Percentiles rank a stretch among this genome's conserved stretches.
These are phyloP conservation scores for Xiphorhynchus elegans DNA, from an alignment of 2,113 vertebrate genomes.

Conservation along the genomic window DNA sequence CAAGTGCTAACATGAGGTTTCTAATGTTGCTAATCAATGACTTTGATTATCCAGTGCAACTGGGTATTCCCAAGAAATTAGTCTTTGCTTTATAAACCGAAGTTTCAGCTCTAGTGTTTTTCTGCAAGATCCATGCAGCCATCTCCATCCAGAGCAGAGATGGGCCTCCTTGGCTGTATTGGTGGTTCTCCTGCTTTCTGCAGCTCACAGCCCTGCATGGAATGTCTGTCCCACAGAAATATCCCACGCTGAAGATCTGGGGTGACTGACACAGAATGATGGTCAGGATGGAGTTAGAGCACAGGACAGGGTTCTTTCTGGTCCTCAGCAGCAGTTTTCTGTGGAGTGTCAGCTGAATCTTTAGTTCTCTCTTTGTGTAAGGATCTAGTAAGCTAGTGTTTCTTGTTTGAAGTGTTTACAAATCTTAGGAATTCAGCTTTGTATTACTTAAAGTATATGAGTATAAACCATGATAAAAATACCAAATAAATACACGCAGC, in stretches of 20 bases:
- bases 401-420: neutral
- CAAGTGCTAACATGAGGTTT: neutral
- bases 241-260: neutral
- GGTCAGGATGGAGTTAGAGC: neutral
- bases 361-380: neutral
- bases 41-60: neutral
- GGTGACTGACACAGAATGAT: neutral
- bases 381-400: neutral
- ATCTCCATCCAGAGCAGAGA: neutral
- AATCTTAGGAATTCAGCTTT: no score
- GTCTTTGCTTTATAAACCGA: neutral
- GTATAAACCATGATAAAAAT: neutral
- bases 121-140: neutral
- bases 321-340: neutral
- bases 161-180: neutral
- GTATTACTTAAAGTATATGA: neutral
- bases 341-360: neutral
- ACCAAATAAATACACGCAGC: neutral
- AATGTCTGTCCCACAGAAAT: neutral
- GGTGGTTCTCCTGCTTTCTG: neutral
- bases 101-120: neutral
- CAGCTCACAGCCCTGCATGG: neutral
- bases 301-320: accelerated
- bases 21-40: neutral
- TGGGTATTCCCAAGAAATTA: neutral